Evolutionary conservation across 92 coral and sea anemone genomes (phyloP).

Genomic region (Palythoa caribaeorum): DNA sequence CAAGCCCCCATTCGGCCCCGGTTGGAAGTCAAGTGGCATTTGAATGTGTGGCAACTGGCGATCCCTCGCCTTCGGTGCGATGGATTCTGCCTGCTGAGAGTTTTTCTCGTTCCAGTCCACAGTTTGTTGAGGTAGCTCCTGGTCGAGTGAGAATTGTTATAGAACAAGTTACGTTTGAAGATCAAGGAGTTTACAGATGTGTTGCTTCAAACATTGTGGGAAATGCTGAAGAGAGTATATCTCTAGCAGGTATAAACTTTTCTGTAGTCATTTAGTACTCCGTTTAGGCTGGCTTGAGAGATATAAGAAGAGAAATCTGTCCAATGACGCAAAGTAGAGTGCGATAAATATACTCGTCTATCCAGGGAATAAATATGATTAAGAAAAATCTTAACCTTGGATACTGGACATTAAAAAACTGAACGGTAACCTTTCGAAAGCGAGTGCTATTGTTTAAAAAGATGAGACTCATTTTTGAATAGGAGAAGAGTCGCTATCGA

Average conservation of each 20-base stretch:
- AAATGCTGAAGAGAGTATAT: slow-evolving; percentile 43
- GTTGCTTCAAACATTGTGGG: slow-evolving; percentile 75
- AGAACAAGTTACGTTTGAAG: slow-evolving; percentile 58
- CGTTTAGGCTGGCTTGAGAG: neutral
- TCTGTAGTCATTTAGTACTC: neutral
- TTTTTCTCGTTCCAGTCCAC: slow-evolving; percentile 47
- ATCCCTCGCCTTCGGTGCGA: slow-evolving; percentile 73
- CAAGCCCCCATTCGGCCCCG: slow-evolving; percentile 74
- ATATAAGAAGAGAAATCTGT: neutral
- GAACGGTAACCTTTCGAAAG: no score
- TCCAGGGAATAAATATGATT: no score
- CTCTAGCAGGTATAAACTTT: slow-evolving; percentile 22
- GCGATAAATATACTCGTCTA: neutral
- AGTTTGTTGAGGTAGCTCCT: slow-evolving; percentile 53
- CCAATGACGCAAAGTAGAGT: neutral
- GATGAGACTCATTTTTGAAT: no score
- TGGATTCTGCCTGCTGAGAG: slow-evolving; percentile 63
- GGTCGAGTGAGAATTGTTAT: slow-evolving; percentile 71
- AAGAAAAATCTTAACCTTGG: no score
- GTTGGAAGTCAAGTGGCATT: slow-evolving; percentile 78
- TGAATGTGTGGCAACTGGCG: slow-evolving; percentile 77
- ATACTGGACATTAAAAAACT: no score
- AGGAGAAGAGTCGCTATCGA: no score
- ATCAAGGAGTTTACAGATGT: slow-evolving; percentile 78
- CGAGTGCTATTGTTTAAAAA: no score